phyloP scores from a whole-genome alignment of 2,113 vertebrate species.

The Alces alces region DNA sequence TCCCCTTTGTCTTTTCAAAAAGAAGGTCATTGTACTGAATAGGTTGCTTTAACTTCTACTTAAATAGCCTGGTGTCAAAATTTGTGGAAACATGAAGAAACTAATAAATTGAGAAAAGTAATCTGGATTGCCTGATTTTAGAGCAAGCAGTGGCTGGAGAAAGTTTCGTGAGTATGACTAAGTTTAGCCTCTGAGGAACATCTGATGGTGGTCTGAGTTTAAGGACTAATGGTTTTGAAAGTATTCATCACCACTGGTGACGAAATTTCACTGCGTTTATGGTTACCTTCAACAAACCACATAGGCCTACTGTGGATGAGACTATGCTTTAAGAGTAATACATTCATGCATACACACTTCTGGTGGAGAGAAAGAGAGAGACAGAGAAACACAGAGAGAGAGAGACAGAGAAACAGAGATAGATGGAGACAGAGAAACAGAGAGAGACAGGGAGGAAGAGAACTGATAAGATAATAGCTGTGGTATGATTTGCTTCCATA shows the following conservation, averaged over 20 bases:
- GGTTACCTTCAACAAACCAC: constrained; percentile 62
- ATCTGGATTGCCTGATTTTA: neutral
- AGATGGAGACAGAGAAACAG: neutral
- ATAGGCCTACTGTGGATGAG: neutral
- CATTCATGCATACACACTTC: neutral
- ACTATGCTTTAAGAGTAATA: neutral
- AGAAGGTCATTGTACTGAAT: neutral
- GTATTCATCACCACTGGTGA: neutral
- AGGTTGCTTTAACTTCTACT: neutral
- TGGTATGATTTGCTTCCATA: no score
- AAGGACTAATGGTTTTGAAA: constrained; percentile 39
- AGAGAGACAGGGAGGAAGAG: neutral
- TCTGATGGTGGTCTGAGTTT: neutral
- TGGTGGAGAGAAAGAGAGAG: neutral
- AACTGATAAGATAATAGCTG: no score
- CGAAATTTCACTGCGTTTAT: neutral
- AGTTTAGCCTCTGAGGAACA: neutral
- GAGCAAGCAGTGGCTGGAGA: neutral
- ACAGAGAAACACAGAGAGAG: neutral
- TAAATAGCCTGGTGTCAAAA: neutral
- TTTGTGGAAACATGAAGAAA: neutral
- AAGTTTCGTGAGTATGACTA: neutral
- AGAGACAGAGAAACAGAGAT: neutral
- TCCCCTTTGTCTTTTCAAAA: neutral
- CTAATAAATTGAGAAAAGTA: neutral